A percentile compares a stretch with the other conserved stretches of the same genome.
Evolutionary conservation across 2,888 invertebrate species (phyloP).

Genomic region (Drosophila picticornis): DNA sequence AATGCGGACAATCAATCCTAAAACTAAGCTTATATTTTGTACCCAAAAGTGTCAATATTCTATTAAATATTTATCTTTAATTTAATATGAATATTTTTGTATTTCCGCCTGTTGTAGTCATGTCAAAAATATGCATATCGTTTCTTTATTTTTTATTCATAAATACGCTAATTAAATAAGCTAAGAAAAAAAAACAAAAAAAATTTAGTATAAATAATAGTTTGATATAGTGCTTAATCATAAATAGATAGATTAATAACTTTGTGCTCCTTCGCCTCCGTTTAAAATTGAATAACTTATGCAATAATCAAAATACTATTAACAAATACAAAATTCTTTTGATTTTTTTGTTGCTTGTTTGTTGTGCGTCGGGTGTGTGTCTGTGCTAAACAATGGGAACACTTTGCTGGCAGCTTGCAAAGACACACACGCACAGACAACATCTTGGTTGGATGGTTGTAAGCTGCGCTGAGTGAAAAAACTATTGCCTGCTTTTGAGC

Average conservation of each 20-base stretch:
- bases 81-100: not conserved
- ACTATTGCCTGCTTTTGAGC: constrained; percentile 35
- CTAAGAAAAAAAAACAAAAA: constrained; percentile 11
- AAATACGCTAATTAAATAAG: constrained; percentile 27
- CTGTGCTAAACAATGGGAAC: constrained; percentile 36
- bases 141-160: constrained; percentile 13
- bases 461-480: constrained; percentile 3
- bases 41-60: not conserved
- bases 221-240: constrained; percentile 9
- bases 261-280: constrained; percentile 24
- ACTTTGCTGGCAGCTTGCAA: constrained; percentile 12
- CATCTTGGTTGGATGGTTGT: not conserved
- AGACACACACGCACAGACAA: constrained; percentile 18
- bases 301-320: constrained; percentile 59
- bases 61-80: not conserved
- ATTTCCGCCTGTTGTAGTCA: not conserved
- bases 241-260: not conserved
- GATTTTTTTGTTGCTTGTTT: constrained; percentile 5
- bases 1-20: not conserved
- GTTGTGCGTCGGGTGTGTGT: constrained; percentile 12
- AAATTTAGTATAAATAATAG: constrained; percentile 36
- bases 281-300: constrained; percentile 37
- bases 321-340: constrained; percentile 60
- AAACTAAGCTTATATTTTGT: not conserved
- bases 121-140: not conserved